Percentiles rank a stretch among this genome's conserved stretches.
Evolutionary conservation across 2,797 vertebrate genomes (phyloP).

Genomic region (Tamandua tetradactyla): DNA sequence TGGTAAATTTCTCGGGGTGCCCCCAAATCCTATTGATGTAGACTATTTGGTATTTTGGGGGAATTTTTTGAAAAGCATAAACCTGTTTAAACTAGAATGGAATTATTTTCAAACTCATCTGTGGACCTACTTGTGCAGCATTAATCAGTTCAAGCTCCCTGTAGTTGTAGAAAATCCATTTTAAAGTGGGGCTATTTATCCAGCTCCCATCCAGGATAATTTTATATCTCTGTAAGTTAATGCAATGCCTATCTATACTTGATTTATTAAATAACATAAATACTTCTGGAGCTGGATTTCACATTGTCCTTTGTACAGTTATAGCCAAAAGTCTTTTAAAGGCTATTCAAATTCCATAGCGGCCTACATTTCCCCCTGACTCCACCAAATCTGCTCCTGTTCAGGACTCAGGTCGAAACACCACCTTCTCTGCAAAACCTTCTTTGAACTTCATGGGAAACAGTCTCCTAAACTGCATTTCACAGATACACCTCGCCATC

Average conservation of each 20-base stretch:
- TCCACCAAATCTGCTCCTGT: neutral
- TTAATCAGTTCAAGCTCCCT: neutral
- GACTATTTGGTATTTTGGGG: slow-evolving; percentile 7
- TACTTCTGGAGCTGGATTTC: neutral
- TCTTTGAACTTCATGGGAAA: neutral
- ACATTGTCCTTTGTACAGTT: neutral
- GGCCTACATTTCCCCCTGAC: neutral
- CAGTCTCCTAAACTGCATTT: neutral
- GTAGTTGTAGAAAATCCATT: neutral
- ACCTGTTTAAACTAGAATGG: slow-evolving; percentile 10
- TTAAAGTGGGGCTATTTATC: neutral
- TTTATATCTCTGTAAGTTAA: slow-evolving; percentile 20
- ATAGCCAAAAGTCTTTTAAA: neutral
- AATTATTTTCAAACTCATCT: slow-evolving; percentile 31
- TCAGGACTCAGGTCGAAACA: neutral
- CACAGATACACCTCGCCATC: neutral
- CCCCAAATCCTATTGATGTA: neutral
- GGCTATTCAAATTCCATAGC: neutral
- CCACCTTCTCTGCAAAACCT: neutral
- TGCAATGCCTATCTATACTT: neutral
- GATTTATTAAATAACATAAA: slow-evolving; percentile 18
- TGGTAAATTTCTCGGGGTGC: slow-evolving; percentile 73
- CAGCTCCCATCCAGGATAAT: neutral
- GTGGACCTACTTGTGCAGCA: neutral
- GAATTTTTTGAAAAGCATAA: slow-evolving; percentile 30